A percentile compares a stretch with the other conserved stretches of the same genome.
phyloP scores from a whole-genome alignment of 1,140 invertebrate species.

The Cydia pomonella region DNA sequence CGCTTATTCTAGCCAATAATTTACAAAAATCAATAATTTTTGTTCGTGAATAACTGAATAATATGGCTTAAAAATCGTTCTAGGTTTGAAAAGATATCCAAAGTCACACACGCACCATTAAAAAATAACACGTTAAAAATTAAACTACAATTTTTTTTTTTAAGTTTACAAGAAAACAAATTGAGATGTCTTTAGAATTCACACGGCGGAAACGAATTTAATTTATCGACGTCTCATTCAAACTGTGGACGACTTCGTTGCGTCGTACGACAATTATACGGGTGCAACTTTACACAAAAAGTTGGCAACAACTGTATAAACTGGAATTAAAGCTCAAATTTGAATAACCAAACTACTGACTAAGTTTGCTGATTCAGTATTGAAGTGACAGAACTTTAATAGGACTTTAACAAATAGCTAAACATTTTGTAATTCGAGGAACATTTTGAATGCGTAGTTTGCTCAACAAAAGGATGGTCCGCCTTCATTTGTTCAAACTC shows the following conservation, averaged over 20 bases:
- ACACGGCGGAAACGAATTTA: constrained; percentile 76
- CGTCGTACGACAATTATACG: constrained; percentile 70
- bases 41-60: not conserved
- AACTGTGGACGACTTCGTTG: constrained; percentile 65
- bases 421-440: constrained; percentile 77
- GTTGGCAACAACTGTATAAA: constrained; percentile 32
- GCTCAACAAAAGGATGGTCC: constrained; percentile 66
- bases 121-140: constrained; percentile 45
- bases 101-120: constrained; percentile 47
- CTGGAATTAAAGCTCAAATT: constrained; percentile 41
- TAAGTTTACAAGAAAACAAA: constrained; percentile 69
- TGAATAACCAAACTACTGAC: not conserved
- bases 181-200: constrained; percentile 75
- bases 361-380: constrained; percentile 49
- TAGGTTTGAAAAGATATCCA: constrained; percentile 35
- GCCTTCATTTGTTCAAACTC: constrained; percentile 60
- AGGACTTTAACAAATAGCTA: constrained; percentile 78
- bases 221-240: constrained; percentile 78
- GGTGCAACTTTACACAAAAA: constrained; percentile 43
- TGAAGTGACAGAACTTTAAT: constrained; percentile 74
- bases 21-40: not conserved
- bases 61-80: not conserved
- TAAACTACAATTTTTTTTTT: constrained; percentile 46
- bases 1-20: not conserved
- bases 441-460: constrained; percentile 73